Base-by-base conservation (phyloP, 2,797 vertebrate species). In the Takifugu rubripes region DNA sequence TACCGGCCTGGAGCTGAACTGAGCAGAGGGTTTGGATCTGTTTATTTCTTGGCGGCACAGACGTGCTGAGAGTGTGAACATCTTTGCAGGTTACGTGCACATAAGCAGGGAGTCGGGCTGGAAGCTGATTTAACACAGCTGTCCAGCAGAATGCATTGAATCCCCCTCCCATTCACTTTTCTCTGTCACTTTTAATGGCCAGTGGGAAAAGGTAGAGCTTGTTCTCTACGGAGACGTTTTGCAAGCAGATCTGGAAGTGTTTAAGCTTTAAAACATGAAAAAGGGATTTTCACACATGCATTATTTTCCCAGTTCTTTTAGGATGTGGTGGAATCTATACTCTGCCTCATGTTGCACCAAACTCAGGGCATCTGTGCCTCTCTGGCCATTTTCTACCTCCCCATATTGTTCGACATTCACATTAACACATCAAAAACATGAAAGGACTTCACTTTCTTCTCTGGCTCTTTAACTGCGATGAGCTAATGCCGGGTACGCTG, bases 71-170 rank as follows among this genome's bases (percentile, higher is more conserved):
- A 68, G 53, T 57, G 46, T 17, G 33, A 72, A 60, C 63, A 55
- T 54, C 47, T 64, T n/a, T 66, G 63, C 57, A 64, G 56, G 52
- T 79, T 78, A 29, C 59, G 61, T 61, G 58, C 70, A 57, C 55
- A 50, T 31, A 81, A 66, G 61, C 65, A 54, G 68, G 56, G 58
- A 55, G 31, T 16, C 21, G 42, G 54, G 29, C 44, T 24, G 7
- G 26, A 45, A 44, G 24, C 16, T 78, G 80, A 87, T 31, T 21
- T 2, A 67, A 67, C 64, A 62, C 84, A 86, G 84, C 81, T 86
- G 84, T 53, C 64, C 54, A 55, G 48, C 40, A 62, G 69, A 74
- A 66, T 64, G 24, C 14, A n/a, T 70, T 78, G 45, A 40, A 47
- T 72, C 55, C 1, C 3, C 25, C 43, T 43, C 56, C 16, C 44